phyloP scores from a whole-genome alignment of 2,888 invertebrate species.

The Drosophila testacea region DNA sequence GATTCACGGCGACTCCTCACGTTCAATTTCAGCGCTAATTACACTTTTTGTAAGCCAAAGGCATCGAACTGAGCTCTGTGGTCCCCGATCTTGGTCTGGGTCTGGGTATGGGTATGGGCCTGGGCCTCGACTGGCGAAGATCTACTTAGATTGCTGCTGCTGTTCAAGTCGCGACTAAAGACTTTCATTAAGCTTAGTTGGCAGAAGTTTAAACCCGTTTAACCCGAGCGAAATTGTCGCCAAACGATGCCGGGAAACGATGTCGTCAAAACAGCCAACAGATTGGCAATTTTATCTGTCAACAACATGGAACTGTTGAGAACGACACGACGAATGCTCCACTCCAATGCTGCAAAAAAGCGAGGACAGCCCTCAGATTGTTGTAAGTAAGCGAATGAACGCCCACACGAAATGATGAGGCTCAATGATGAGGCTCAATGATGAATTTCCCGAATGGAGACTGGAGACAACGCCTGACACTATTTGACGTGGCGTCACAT shows the following conservation, averaged over 20 bases:
- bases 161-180: conserved; percentile 59
- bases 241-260: conserved; percentile 37
- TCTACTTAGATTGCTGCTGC: conserved; percentile 69
- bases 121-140: conserved; percentile 45
- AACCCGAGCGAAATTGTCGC: conserved; percentile 76
- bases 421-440: conserved; percentile 18
- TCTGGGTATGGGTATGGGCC: neutral
- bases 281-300: conserved; percentile 81
- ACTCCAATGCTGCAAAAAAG: neutral
- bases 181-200: conserved; percentile 79
- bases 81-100: neutral
- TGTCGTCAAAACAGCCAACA: conserved; percentile 51
- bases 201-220: conserved; percentile 76
- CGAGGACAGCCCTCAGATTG: conserved; percentile 14
- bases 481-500: conserved; percentile 7
- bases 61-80: conserved; percentile 44
- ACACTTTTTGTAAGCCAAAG: conserved; percentile 81
- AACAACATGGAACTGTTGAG: conserved; percentile 71
- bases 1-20: conserved; percentile 57
- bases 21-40: conserved; percentile 82
- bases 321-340: conserved; percentile 26
- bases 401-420: conserved; percentile 61
- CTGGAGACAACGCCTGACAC: conserved; percentile 32
- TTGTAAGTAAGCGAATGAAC: conserved; percentile 42
- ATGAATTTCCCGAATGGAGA: conserved; percentile 13